Evolutionary conservation across 2,113 vertebrate genomes (phyloP).

Genomic region (Clarias magur): DNA sequence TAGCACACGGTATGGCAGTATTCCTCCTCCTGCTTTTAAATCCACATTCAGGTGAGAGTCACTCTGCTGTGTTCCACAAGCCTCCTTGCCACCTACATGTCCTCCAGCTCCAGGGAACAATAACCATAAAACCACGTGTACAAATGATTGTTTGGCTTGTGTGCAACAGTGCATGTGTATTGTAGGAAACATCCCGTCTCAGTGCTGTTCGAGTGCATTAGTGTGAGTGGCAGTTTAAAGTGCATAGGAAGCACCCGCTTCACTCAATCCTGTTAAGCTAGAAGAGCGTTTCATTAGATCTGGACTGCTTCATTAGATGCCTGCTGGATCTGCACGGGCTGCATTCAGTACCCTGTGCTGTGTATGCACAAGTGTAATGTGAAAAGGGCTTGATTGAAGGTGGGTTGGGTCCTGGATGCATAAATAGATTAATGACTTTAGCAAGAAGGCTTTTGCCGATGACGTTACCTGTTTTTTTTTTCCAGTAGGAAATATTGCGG

Average conservation of each 20-base stretch:
- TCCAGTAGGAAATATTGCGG: background rate
- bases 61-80: background rate
- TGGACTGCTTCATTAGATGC: conserved; percentile 54
- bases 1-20: background rate
- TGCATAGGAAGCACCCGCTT: conserved; percentile 62
- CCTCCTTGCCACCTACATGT: conserved; percentile 49
- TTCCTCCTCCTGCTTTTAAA: background rate
- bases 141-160: conserved; percentile 65
- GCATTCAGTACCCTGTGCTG: background rate
- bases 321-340: background rate
- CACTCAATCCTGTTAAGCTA: conserved; percentile 76
- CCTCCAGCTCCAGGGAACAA: conserved; percentile 59
- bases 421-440: background rate
- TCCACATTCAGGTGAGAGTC: background rate
- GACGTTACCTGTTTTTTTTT: background rate
- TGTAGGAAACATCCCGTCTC: conserved; percentile 60
- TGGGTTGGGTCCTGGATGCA: background rate
- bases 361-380: background rate
- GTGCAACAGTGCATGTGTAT: conserved; percentile 59
- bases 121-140: conserved; percentile 52
- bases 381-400: background rate
- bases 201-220: conserved; percentile 69
- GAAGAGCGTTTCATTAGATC: conserved; percentile 78
- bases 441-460: background rate
- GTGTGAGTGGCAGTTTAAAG: conserved; percentile 70